These are phyloP conservation scores for Hydrolagus colliei DNA, from an alignment of 2,797 vertebrate genomes.

Conservation along the genomic window DNA sequence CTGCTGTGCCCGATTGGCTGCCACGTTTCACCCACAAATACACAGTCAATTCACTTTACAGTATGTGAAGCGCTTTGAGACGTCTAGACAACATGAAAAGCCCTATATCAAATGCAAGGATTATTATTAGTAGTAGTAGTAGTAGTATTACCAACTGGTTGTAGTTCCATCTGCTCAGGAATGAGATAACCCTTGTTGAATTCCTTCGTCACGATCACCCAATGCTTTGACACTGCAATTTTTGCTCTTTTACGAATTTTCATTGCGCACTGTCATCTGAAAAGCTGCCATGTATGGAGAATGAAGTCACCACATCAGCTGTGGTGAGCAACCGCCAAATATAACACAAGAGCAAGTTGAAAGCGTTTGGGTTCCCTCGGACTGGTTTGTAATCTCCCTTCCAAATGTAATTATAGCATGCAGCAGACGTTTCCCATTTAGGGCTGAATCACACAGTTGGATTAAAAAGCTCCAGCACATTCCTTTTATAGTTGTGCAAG, in stretches of 20 bases:
- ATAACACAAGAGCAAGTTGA: constrained; percentile 15
- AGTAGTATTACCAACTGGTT: not conserved
- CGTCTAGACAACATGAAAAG: too few species aligned
- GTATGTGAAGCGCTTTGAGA: too few species aligned
- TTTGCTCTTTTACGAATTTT: not conserved
- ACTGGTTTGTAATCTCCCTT: not conserved
- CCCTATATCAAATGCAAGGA: too few species aligned
- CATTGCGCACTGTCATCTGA: constrained; percentile 4
- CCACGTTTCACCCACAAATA: too few species aligned
- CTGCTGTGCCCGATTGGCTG: too few species aligned
- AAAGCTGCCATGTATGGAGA: not conserved
- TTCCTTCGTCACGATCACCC: constrained; percentile 3
- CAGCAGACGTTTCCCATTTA: constrained; percentile 4
- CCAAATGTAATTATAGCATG: constrained; percentile 11
- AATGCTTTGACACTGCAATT: not conserved
- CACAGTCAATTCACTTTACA: too few species aligned
- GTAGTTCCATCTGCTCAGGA: not conserved
- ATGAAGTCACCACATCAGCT: not conserved
- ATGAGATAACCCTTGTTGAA: constrained; percentile 11
- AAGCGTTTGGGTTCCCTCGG: not conserved
- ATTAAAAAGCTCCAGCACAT: not conserved
- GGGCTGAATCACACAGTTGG: not conserved
- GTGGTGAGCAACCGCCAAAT: not conserved
- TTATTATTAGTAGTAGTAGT: too few species aligned
- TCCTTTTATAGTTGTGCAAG: not conserved